Percentiles rank a stretch among this genome's conserved stretches.
Evolutionary conservation across 2,797 vertebrate species (phyloP).

Genomic region (Microtus agrestis): DNA sequence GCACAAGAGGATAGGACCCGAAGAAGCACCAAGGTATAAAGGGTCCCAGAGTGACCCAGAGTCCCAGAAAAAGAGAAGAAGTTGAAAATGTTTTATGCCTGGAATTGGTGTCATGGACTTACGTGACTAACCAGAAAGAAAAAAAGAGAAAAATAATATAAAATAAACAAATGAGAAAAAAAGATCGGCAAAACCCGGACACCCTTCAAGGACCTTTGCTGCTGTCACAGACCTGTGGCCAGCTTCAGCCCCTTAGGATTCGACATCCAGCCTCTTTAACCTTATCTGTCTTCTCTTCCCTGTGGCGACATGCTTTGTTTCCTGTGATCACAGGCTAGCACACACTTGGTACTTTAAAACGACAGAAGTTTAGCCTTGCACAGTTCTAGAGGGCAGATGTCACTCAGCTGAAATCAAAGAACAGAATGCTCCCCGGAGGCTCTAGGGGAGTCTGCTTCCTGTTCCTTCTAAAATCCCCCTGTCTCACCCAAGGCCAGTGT

Average conservation of each 20-base stretch:
- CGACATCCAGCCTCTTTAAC: neutral
- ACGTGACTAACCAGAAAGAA: neutral
- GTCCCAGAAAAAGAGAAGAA: neutral
- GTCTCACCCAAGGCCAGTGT: neutral
- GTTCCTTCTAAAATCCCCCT: neutral
- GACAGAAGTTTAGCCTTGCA: neutral
- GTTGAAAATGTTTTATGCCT: neutral
- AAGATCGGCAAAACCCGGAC: neutral
- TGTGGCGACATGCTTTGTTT: neutral
- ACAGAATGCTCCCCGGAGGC: neutral
- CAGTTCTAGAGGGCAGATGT: neutral
- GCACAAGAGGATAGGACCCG: neutral
- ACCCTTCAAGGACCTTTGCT: neutral
- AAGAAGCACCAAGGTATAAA: neutral
- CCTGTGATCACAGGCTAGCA: neutral
- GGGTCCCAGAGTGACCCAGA: neutral
- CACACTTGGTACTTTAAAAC: neutral
- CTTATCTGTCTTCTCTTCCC: neutral
- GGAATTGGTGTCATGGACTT: neutral
- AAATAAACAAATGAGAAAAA: neutral
- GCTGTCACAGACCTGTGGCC: neutral
- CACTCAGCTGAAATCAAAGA: neutral
- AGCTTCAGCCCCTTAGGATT: neutral
- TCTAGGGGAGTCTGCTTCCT: neutral
- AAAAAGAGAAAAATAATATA: neutral